These are phyloP conservation scores for Hypocryptadius cinnamomeus DNA, from an alignment of 2,113 vertebrate species.

Conservation along the genomic window DNA sequence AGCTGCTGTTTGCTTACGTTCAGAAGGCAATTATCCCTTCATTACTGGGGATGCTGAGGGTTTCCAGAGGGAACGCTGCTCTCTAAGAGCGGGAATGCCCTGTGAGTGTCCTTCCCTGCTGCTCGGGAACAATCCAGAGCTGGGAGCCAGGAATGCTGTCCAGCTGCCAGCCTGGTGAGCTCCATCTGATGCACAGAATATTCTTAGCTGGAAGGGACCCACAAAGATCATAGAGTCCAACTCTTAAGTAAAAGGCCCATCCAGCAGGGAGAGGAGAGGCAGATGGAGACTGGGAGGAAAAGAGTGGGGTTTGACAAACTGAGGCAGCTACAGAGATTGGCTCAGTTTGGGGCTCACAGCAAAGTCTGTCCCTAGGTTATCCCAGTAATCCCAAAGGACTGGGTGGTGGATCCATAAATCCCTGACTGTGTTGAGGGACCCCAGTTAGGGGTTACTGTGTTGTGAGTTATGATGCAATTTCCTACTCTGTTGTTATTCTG, in stretches of 20 bases:
- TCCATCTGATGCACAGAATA: background rate
- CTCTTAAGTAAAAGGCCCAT: background rate
- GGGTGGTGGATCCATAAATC: background rate
- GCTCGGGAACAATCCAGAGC: background rate
- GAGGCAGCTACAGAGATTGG: background rate
- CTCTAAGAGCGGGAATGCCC: background rate
- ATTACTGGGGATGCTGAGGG: background rate
- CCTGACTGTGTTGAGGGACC: background rate
- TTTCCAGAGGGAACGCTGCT: background rate
- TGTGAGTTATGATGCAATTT: background rate
- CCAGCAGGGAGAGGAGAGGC: background rate
- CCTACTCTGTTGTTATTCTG: background rate
- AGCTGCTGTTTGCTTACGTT: background rate
- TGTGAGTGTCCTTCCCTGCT: slow-evolving; percentile 2
- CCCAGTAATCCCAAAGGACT: background rate
- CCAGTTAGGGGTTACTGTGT: background rate
- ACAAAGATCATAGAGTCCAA: background rate
- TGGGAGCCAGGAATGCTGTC: background rate
- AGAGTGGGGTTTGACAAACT: background rate
- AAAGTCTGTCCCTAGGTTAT: background rate
- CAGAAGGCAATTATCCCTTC: background rate
- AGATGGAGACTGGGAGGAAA: background rate
- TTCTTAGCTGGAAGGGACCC: background rate
- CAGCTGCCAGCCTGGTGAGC: background rate
- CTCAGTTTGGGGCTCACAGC: background rate